Base-by-base conservation (phyloP, 2,888 invertebrate species). In the Zonitis immaculata region DNA sequence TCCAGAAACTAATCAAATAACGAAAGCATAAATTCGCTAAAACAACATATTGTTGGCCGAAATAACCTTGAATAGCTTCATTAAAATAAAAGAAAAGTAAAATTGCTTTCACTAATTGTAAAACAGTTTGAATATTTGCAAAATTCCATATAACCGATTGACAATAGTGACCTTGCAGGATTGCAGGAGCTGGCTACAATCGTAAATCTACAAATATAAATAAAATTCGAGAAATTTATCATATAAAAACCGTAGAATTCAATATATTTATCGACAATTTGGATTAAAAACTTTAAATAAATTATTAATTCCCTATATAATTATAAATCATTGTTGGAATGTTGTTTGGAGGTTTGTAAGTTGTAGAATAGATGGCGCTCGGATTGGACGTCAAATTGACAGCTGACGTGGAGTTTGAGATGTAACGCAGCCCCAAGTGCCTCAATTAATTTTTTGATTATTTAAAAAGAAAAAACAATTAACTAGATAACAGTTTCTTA, bases 391-490 rank as follows among this genome's bases (percentile, higher is more conserved):
- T 44, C 27, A 44, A 14, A 43, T 16, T 53, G 49, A 54, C 53
- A 54, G 18, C n/a, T 54, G 54, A 54, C 54, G 54, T 54, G 54
- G 54, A 54, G 42, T 47, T 47, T 51, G 44, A 44, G 39, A 51
- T 54, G 54, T 51, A 47, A 47, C 16, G n/a, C 28, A 28, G 12
- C 16, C 22, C 22, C 22, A 22, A 22, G 22, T 22, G 22, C 3
- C 9, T 18, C 26, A 42, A 20, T 54, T 47, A 47, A 43, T 44
- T n/a, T n/a, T n/a, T 27, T 49, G 32, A 51, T 45, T 44, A 48
- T 26, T 45, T 16, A 26, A 1, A 22, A 6, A 49, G 42, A 9
- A 27, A 47, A 46, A 8, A 25, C 4, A 25, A 32, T 16, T 7
- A 32, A 22, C 7, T 32, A 35, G 27, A 28, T 48, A n/a, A 39